phyloP scores from a whole-genome alignment of 2,113 vertebrate genomes.

The Buteo buteo region DNA sequence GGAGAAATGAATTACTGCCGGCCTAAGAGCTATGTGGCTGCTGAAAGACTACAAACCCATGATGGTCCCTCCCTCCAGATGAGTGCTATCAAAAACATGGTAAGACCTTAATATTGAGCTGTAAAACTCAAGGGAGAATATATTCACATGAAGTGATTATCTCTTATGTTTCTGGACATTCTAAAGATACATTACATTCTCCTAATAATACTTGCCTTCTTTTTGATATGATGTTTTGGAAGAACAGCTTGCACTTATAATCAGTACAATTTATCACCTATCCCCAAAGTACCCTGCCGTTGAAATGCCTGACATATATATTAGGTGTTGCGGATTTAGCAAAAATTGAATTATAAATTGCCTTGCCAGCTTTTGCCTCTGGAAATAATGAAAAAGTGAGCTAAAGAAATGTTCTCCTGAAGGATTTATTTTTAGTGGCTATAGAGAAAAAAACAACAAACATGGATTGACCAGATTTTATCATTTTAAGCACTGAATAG shows the following conservation, averaged over 20 bases:
- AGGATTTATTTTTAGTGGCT: slow-evolving; percentile 76
- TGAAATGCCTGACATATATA: slow-evolving; percentile 98
- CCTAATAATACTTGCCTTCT: slow-evolving; percentile 77
- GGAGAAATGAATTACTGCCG: slow-evolving; percentile 69
- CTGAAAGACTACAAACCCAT: slow-evolving; percentile 68
- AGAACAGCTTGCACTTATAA: slow-evolving; percentile 84
- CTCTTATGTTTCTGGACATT: slow-evolving; percentile 77
- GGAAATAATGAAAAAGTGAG: slow-evolving; percentile 84
- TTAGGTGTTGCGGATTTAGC: slow-evolving; percentile 92
- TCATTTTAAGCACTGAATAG: slow-evolving; percentile 59
- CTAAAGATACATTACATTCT: slow-evolving; percentile 78
- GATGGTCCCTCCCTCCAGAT: slow-evolving; percentile 61
- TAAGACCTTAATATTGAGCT: slow-evolving; percentile 64
- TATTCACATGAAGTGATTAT: slow-evolving; percentile 71
- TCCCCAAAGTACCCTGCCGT: slow-evolving; percentile 82
- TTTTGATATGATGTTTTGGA: slow-evolving; percentile 79
- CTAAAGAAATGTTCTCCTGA: slow-evolving; percentile 77
- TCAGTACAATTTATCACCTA: slow-evolving; percentile 87
- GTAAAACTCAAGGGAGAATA: slow-evolving; percentile 65
- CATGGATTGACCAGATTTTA: slow-evolving; percentile 67
- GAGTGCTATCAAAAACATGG: slow-evolving; percentile 68
- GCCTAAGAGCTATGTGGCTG: slow-evolving; percentile 53
- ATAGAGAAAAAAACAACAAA: slow-evolving; percentile 73
- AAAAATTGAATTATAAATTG: slow-evolving; percentile 92
- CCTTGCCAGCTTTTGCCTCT: slow-evolving; percentile 85